Evolutionary conservation across 2,888 invertebrate species (phyloP).

Genomic region (Drosophila aldrichi): DNA sequence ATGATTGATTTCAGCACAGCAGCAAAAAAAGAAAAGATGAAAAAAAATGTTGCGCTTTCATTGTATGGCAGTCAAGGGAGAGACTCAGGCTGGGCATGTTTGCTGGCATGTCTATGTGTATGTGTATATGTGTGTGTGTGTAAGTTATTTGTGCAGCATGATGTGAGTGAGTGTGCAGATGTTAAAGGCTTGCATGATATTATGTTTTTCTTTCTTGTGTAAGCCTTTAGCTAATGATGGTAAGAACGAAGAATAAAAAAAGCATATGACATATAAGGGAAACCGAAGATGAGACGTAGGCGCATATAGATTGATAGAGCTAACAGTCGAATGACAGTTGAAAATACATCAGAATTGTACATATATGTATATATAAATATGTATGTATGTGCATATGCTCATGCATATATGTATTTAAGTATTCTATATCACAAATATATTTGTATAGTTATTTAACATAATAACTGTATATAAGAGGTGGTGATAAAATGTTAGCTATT

Average conservation of each 20-base stretch:
- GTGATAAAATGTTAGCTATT: too few relatives aligned
- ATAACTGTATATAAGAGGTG: too few relatives aligned
- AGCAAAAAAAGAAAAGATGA: neutral
- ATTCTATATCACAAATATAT: too few relatives aligned
- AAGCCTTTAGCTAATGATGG: slow-evolving; percentile 78
- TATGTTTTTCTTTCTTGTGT: slow-evolving; percentile 70
- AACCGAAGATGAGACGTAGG: slow-evolving; percentile 5
- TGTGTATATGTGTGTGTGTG: too few relatives aligned
- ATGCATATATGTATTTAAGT: too few relatives aligned
- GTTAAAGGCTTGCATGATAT: slow-evolving; percentile 68
- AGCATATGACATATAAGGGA: slow-evolving; percentile 57
- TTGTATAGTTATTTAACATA: too few relatives aligned
- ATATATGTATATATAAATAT: neutral
- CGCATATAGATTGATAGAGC: slow-evolving; percentile 46
- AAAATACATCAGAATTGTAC: slow-evolving; percentile 12
- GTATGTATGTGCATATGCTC: neutral
- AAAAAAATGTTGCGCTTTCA: slow-evolving; percentile 46
- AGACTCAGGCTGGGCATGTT: neutral
- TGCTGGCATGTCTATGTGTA: too few relatives aligned
- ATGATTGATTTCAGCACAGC: slow-evolving; percentile 70
- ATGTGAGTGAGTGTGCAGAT: slow-evolving; percentile 35
- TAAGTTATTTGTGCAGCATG: slow-evolving; percentile 31
- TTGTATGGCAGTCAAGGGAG: slow-evolving; percentile 25
- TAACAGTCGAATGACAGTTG: slow-evolving; percentile 8
- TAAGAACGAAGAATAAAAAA: slow-evolving; percentile 22